Evolutionary conservation across 2,113 vertebrate genomes (phyloP), one percentile per base, ranked within the genome.

Genomic region (Anhinga rufa): DNA sequence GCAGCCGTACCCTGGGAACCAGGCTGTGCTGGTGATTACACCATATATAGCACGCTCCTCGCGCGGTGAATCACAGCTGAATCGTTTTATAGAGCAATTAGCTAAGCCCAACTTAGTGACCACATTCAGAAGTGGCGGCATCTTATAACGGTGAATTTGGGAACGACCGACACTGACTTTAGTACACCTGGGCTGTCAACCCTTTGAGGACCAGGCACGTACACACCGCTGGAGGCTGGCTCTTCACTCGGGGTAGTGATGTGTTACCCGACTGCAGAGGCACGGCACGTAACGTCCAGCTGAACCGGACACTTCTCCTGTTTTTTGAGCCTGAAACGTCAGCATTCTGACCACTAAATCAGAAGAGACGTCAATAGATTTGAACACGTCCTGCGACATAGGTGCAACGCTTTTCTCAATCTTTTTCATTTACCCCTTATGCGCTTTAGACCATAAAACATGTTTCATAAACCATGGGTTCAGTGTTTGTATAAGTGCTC

Each of bases 1-100:
- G 65, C 15, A 25, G 24, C 24, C 4, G 0, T 22, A 38, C 17
- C 38, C 29, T 0, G 0, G 40, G 61, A 80, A 71, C 3, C 7
- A 9, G 84, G 55, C 10, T 71, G 29, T 28, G 58, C 92, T 74
- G 91, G 71, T 82, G 83, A 75, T 65, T 55, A 44, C 31, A 31
- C 58, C 17, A 2, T 8, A 10, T 42, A 58, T 34, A 55, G 51
- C 11, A 48, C 0, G 0, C 83, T 49, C 93, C 70, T 91, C 15
- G 5, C 31, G 19, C 4, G 13, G 58, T 36, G 34, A 54, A 26
- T 86, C 68, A 72, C 14, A 42, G 52, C 40, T 81, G 42, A 16
- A 15, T 44, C 42, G 70, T 92, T 95, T 88, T 68, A 81, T 9
- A 86, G 68, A 80, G 36, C 29, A 79, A 69, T 72, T 74, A 92